phyloP scores from a whole-genome alignment of 2,888 invertebrate species.

The Agonopterix arenella region DNA sequence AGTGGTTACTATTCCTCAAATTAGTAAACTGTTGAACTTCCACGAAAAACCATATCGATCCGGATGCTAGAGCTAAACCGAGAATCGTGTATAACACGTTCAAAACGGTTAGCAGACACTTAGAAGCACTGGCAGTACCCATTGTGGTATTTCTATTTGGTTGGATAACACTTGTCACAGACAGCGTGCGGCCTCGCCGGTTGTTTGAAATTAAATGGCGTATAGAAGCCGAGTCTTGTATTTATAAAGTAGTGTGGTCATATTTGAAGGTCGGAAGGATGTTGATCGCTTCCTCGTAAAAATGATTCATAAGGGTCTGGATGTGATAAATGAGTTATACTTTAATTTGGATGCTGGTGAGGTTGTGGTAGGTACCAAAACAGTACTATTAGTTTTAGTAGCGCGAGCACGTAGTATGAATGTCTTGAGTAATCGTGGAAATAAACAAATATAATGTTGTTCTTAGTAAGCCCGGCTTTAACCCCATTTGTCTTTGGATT shows the following conservation, averaged over 20 bases:
- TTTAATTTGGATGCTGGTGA: conserved; percentile 10
- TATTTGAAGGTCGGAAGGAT: conserved; percentile 17
- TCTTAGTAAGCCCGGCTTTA: no score
- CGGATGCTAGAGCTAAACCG: conserved; percentile 28
- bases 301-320: conserved; percentile 11
- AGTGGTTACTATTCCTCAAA: conserved; percentile 47
- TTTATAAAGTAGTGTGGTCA: conserved; percentile 25
- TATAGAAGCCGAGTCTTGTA: conserved; percentile 10
- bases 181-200: conserved; percentile 16
- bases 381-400: no score
- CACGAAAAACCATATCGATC: conserved; percentile 41
- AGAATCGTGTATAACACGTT: conserved; percentile 30
- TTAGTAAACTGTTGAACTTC: conserved; percentile 35
- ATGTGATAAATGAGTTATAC: conserved; percentile 5
- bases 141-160: conserved; percentile 13
- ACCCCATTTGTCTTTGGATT: no score
- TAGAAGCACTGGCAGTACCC: conserved; percentile 21
- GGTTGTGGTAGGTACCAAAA: no score
- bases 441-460: no score
- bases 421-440: no score
- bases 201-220: conserved; percentile 37
- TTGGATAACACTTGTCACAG: background rate
- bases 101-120: conserved; percentile 27
- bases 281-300: conserved; percentile 12
- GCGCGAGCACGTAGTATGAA: no score